Conservation (phyloP, 2,888 invertebrate genomes). For the Gasteruption jaculator region DNA sequence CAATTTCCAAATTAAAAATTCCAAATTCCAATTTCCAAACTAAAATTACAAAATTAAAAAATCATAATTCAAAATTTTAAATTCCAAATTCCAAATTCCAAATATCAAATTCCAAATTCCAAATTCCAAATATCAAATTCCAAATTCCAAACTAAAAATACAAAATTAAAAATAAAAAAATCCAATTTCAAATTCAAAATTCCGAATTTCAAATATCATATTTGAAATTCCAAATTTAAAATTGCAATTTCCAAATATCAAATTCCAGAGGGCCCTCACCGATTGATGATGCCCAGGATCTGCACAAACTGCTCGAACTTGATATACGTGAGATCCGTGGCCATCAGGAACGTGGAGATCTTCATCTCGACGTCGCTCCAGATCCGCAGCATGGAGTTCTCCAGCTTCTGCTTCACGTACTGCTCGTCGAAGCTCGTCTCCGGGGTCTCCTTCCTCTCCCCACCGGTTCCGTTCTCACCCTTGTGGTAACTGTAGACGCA, state of each 20-base stretch:
- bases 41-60: too few species aligned
- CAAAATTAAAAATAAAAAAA: neutral
- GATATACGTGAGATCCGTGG: constrained; percentile 76
- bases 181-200: neutral
- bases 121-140: too few species aligned
- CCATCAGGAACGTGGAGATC: constrained; percentile 75
- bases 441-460: constrained; percentile 51
- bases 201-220: too few species aligned
- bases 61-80: too few species aligned
- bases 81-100: too few species aligned
- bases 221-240: neutral
- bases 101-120: too few species aligned
- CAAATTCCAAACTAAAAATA: too few species aligned
- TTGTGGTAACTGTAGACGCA: constrained; percentile 75
- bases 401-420: constrained; percentile 83
- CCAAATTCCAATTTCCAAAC: too few species aligned
- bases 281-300: constrained; percentile 80
- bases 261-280: constrained; percentile 48
- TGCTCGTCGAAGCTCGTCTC: constrained; percentile 68
- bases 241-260: neutral
- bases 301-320: constrained; percentile 94
- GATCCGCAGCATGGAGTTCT: constrained; percentile 78
- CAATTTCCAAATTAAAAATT: too few species aligned
- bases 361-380: constrained; percentile 95
- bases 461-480: constrained; percentile 40